Evolutionary conservation across 1,140 invertebrate species (phyloP), one percentile per base, ranked within the genome.

Genomic region (Adelges cooleyi): DNA sequence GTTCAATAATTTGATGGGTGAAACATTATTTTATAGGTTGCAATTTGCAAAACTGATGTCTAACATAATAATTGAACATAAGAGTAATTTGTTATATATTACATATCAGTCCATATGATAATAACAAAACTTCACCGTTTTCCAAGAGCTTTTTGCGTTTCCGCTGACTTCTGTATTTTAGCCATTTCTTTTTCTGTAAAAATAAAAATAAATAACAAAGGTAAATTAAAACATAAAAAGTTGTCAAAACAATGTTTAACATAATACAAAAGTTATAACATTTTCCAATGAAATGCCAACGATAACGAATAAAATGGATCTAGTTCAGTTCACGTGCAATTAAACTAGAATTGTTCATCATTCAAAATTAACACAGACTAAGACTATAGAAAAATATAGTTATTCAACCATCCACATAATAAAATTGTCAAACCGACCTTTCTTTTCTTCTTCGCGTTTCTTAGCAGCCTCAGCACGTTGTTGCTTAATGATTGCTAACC

Each of bases 401-500:
- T 50, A 65, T 53, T 6, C 36, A 4, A n/a, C n/a, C n/a, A n/a
- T n/a, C n/a, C n/a, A n/a, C n/a, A n/a, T n/a, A 36, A 65, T 20
- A 25, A 62, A 49, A 1, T 17, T 5, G 33, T 40, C 33, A 38
- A 15, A 66, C 68, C 81, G 81, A 74, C 85, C 80, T 77, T 86
- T 86, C 70, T 86, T 87, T 70, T 96, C 93, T 10, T 84, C 83
- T 71, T 95, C 93, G 50, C 91, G 80, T 72, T 88, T 84, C 71
- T 88, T 89, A 4, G 91, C 91, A 3, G 92, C 93, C 71, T 96
- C 93, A 74, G 94, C 94, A 29, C 94, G 78, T 75, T 97, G 91
- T 74, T 96, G 91, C 62, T 89, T 85, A 69, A 97, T 92, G 68
- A 94, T 86, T 0, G 90, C 90, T 71, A 92, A 77, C 65, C 94